These are phyloP conservation scores for Diaperis boleti DNA, from an alignment of 2,888 invertebrate genomes.

Conservation along the genomic window DNA sequence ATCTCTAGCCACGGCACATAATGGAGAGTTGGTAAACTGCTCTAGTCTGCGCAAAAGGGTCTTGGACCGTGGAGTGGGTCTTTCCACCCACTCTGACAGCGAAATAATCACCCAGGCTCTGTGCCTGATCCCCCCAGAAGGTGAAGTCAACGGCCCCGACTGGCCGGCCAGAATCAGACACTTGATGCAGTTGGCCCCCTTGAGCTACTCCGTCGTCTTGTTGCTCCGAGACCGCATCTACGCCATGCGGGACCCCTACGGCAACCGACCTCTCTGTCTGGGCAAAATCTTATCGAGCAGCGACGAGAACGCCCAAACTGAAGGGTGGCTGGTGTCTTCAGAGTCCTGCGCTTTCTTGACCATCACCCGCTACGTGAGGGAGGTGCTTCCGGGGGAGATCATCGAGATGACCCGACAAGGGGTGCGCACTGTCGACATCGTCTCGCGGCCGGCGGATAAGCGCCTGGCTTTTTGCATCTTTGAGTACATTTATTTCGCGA, in stretches of 20 bases:
- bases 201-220: slow-evolving; percentile 96
- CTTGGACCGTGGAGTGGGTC: slow-evolving; percentile 90
- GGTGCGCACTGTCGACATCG: slow-evolving; percentile 86
- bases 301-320: slow-evolving; percentile 69
- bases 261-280: slow-evolving; percentile 96
- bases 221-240: slow-evolving; percentile 95
- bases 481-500: slow-evolving; percentile 98
- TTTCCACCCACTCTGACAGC: slow-evolving; percentile 96
- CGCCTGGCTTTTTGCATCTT: slow-evolving; percentile 97
- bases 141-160: slow-evolving; percentile 88
- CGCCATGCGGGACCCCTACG: slow-evolving; percentile 96
- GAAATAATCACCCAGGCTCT: slow-evolving; percentile 97
- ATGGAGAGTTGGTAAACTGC: slow-evolving; percentile 97
- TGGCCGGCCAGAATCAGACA: slow-evolving; percentile 94
- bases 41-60: slow-evolving; percentile 90
- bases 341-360: slow-evolving; percentile 97
- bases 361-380: slow-evolving; percentile 90
- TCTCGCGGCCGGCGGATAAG: slow-evolving; percentile 82
- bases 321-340: slow-evolving; percentile 96
- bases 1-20: slow-evolving; percentile 94
- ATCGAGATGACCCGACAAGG: slow-evolving; percentile 90
- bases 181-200: slow-evolving; percentile 91
- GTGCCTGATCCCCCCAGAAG: slow-evolving; percentile 91
- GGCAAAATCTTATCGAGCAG: slow-evolving; percentile 80
- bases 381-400: slow-evolving; percentile 94